Percentiles rank a stretch among this genome's conserved stretches.
Conservation (phyloP, 2,888 invertebrate genomes). For the Hemaris fuciformis region DNA sequence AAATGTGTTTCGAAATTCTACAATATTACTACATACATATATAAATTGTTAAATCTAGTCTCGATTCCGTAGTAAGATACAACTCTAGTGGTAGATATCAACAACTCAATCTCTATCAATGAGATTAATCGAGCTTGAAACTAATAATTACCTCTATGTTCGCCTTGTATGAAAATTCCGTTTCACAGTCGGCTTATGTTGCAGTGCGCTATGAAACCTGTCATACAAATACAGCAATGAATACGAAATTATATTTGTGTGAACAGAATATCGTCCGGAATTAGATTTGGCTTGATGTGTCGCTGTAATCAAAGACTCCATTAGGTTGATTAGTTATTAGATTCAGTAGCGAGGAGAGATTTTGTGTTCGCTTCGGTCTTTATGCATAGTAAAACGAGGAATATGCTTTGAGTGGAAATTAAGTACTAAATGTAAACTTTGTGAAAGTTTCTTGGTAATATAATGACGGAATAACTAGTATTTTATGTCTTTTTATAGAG, state of each 20-base stretch:
- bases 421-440: neutral
- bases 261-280: neutral
- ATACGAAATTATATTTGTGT: neutral
- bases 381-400: neutral
- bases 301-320: slow-evolving; percentile 9
- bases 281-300: slow-evolving; percentile 1
- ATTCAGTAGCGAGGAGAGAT: neutral
- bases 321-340: slow-evolving; percentile 10
- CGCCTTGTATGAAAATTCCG: neutral
- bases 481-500: neutral
- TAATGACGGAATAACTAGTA: neutral
- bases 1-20: no score
- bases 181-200: neutral
- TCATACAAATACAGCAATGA: neutral
- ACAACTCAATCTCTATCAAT: no score
- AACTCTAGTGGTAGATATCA: no score
- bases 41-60: no score
- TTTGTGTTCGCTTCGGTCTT: neutral
- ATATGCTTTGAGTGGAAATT: neutral
- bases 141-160: no score
- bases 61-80: no score
- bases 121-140: no score
- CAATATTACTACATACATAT: no score
- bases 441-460: neutral
- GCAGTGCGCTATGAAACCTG: no score